These are phyloP conservation scores for Deroplatys truncata DNA, from an alignment of 2,888 invertebrate genomes.

Conservation along the genomic window DNA sequence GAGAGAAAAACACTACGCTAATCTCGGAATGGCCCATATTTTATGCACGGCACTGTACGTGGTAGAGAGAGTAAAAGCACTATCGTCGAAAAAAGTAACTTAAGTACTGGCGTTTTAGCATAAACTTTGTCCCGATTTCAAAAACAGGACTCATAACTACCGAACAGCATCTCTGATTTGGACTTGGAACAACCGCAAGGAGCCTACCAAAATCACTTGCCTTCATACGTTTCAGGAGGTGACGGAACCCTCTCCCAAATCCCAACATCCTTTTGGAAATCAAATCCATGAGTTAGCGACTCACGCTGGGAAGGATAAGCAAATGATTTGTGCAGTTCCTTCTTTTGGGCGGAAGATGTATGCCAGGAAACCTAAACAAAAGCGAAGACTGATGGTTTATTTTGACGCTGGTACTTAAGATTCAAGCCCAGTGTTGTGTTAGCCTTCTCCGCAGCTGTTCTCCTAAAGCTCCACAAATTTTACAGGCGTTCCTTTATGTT, in stretches of 20 bases:
- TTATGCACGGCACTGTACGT: no score
- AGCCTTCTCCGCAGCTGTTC: neutral
- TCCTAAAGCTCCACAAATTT: neutral
- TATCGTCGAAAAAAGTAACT: no score
- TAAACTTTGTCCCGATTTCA: no score
- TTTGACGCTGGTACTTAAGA: neutral
- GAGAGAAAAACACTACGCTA: no score
- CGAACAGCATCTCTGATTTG: no score
- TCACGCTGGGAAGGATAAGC: neutral
- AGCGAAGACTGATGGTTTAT: neutral
- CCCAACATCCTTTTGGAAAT: neutral
- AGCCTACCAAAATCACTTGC: no score
- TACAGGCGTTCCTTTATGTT: neutral
- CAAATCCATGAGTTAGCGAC: neutral
- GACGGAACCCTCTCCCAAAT: neutral
- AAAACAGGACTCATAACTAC: no score
- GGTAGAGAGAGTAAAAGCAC: no score
- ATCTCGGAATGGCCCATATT: no score
- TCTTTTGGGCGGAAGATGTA: neutral
- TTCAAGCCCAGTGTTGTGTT: neutral
- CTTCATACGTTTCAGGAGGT: no score
- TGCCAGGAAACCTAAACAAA: neutral
- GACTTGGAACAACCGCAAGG: no score
- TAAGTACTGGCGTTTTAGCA: no score
- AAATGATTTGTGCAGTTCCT: neutral